A percentile compares a stretch with the other conserved stretches of the same genome.
These are phyloP conservation scores for Drosophila bipectinata DNA, from an alignment of 1,140 invertebrate species.

Conservation along the genomic window DNA sequence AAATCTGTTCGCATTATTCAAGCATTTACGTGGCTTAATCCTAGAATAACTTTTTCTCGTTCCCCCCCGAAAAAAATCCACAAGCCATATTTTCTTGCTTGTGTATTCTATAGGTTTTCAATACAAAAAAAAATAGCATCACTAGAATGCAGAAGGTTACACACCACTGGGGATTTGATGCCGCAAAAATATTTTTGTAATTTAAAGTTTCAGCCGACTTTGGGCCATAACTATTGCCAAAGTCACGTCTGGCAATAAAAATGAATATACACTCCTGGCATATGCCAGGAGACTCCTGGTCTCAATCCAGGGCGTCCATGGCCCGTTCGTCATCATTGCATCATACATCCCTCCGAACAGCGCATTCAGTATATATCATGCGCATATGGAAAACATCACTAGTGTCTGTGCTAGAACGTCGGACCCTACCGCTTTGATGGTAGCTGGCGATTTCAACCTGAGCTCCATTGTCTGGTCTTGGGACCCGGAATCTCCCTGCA, in stretches of 20 bases:
- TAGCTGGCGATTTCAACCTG: no score
- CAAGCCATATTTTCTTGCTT: conserved; percentile 33
- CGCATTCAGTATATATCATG: no score
- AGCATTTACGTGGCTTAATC: conserved; percentile 67
- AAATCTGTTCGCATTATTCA: conserved; percentile 68
- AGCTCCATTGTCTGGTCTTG: no score
- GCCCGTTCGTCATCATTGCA: no score
- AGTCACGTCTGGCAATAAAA: conserved; percentile 63
- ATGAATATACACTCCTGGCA: conserved; percentile 45
- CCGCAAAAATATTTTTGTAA: conserved; percentile 53
- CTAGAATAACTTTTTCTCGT: conserved; percentile 19
- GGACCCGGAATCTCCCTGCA: no score
- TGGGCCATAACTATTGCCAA: conserved; percentile 26
- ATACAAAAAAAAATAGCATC: conserved; percentile 19
- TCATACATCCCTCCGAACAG: no score
- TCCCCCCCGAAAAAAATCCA: background rate
- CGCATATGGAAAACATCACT: no score
- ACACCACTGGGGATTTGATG: conserved; percentile 15
- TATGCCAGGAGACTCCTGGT: no score
- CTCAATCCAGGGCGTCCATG: no score
- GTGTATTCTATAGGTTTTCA: conserved; percentile 44
- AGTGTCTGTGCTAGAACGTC: no score
- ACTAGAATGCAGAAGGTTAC: conserved; percentile 3
- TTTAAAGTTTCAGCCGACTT: conserved; percentile 62
- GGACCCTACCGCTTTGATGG: no score